phyloP scores from a whole-genome alignment of 1,140 invertebrate species.

The Hypothenemus hampei region DNA sequence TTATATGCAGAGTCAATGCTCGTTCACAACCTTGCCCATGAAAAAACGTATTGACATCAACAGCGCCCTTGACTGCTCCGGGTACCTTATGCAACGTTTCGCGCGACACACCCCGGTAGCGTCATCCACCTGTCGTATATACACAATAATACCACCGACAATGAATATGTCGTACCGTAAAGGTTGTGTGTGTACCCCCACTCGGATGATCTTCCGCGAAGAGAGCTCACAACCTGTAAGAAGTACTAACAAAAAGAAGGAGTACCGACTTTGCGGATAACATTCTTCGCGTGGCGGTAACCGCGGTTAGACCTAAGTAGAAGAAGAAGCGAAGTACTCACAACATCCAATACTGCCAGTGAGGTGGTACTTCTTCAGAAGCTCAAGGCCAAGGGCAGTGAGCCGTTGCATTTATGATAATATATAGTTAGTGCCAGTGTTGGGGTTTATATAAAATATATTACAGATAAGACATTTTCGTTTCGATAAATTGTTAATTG shows the following conservation, averaged over 20 bases:
- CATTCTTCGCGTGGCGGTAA: conserved; percentile 24
- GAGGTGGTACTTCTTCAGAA: conserved; percentile 13
- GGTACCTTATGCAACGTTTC: conserved; percentile 21
- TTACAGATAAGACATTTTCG: no score
- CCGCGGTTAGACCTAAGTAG: conserved; percentile 12
- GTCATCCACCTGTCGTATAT: conserved; percentile 24
- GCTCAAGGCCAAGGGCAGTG: conserved; percentile 24
- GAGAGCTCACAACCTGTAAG: conserved; percentile 21
- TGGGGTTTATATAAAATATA: conserved; percentile 3
- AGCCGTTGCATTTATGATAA: conserved; percentile 21
- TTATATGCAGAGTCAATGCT: conserved; percentile 18
- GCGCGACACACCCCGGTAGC: conserved; percentile 24
- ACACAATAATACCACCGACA: conserved; percentile 1
- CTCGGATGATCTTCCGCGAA: conserved; percentile 17
- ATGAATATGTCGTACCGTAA: conserved; percentile 19
- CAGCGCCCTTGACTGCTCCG: conserved; percentile 16
- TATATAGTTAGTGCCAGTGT: conserved; percentile 21
- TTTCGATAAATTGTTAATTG: conserved; percentile 24
- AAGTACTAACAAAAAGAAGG: conserved; percentile 18
- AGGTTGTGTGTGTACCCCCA: conserved; percentile 13
- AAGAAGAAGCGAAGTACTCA: conserved; percentile 9
- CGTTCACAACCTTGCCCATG: conserved; percentile 22
- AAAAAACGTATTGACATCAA: conserved; percentile 12
- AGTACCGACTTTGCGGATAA: conserved; percentile 19
- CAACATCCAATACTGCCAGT: background rate